Percentiles rank a stretch among this genome's conserved stretches.
Conservation (phyloP, 2,113 vertebrate species). For the Panurus biarmicus region DNA sequence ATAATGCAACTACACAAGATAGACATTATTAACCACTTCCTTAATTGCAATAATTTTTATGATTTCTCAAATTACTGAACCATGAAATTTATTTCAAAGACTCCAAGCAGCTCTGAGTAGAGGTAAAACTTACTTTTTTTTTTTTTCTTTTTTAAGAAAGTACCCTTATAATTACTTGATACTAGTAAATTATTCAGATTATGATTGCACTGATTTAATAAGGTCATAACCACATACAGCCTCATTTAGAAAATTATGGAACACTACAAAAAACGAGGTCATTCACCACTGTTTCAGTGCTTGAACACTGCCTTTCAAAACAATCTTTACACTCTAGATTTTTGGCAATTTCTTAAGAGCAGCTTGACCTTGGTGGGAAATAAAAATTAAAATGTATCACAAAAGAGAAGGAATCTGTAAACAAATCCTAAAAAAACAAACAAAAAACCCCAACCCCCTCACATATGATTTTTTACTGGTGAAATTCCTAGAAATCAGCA, state of each 20-base stretch:
- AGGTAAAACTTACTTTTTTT: neutral
- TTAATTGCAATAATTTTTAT: conserved; percentile 21
- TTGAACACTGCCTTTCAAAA: neutral
- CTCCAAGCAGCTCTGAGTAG: neutral
- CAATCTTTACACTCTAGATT: neutral
- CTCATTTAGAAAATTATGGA: neutral
- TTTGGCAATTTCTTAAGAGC: neutral
- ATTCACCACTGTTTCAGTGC: neutral
- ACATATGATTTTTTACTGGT: neutral
- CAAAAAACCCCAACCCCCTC: rapidly evolving
- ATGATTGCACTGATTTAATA: conserved; percentile 30
- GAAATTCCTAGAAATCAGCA: neutral
- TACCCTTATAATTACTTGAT: neutral
- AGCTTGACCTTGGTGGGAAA: neutral
- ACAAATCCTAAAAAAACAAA: neutral
- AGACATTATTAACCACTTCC: conserved; percentile 31
- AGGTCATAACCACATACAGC: neutral
- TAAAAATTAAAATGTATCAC: neutral
- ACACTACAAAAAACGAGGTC: neutral
- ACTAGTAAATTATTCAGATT: conserved; percentile 15
- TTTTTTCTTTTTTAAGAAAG: neutral
- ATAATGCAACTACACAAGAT: neutral
- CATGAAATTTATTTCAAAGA: conserved; percentile 28
- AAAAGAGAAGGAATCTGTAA: neutral
- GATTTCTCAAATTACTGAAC: neutral